These are phyloP conservation scores for Strix aluco DNA, from an alignment of 2,113 vertebrate genomes.

Conservation along the genomic window DNA sequence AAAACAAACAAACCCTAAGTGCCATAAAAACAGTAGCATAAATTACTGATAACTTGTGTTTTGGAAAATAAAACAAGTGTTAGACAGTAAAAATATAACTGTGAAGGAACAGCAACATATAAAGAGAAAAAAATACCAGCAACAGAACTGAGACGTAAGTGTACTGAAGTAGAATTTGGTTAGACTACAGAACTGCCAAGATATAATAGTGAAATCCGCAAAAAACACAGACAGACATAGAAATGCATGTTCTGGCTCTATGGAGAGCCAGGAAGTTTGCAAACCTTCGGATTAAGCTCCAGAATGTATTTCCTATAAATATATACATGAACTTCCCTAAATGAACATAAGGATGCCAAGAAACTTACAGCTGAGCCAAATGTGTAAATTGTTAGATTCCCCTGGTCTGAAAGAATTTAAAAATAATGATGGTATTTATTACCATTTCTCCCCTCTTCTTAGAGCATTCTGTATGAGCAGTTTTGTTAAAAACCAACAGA, in stretches of 20 bases:
- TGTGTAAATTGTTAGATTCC: neutral
- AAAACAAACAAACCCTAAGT: neutral
- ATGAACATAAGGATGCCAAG: neutral
- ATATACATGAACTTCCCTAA: neutral
- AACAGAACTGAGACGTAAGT: neutral
- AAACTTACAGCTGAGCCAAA: neutral
- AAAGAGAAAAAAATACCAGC: neutral
- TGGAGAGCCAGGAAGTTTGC: slow-evolving; percentile 1
- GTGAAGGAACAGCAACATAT: neutral
- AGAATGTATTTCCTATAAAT: slow-evolving; percentile 40
- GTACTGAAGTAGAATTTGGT: neutral
- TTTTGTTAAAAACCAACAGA: neutral
- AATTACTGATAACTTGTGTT: neutral
- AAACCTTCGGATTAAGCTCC: slow-evolving; percentile 38
- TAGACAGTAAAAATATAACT: slow-evolving; percentile 15
- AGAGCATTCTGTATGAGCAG: neutral
- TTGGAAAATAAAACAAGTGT: neutral
- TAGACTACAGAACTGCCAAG: slow-evolving; percentile 6
- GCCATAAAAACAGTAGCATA: neutral
- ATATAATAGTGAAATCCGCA: neutral
- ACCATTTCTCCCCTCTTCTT: neutral
- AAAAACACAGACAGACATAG: neutral
- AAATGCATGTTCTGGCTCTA: neutral
- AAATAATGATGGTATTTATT: neutral
- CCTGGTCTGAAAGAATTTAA: neutral